These are phyloP conservation scores for Lithophane leautieri DNA, from an alignment of 2,888 invertebrate genomes.

Conservation along the genomic window DNA sequence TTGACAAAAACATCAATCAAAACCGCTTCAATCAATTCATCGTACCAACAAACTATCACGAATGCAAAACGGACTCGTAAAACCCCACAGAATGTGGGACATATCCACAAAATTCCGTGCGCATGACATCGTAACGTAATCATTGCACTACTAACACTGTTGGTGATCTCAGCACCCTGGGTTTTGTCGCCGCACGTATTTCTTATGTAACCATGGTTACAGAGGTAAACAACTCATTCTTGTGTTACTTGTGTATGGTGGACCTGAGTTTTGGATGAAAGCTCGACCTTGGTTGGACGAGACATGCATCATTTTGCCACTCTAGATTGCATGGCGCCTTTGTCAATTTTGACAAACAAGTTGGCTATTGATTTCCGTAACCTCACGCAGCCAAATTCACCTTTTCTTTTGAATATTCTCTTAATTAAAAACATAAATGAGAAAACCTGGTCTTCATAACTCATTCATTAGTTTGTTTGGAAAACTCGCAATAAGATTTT, in stretches of 20 bases:
- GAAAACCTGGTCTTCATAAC: not conserved
- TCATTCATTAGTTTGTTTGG: not conserved
- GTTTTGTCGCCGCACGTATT: slow-evolving; percentile 41
- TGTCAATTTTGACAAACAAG: slow-evolving; percentile 1
- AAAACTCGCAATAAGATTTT: not conserved
- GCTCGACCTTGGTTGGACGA: slow-evolving; percentile 35
- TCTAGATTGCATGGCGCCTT: slow-evolving; percentile 9
- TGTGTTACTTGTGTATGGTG: slow-evolving; percentile 38
- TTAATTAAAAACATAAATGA: not conserved
- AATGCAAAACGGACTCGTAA: slow-evolving; percentile 42
- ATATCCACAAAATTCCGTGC: slow-evolving; percentile 48
- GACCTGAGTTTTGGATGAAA: slow-evolving; percentile 42
- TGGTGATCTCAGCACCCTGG: slow-evolving; percentile 56
- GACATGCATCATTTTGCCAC: slow-evolving; percentile 26
- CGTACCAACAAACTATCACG: slow-evolving; percentile 10
- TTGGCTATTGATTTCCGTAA: not conserved
- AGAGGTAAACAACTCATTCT: slow-evolving; percentile 40
- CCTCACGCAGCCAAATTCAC: not conserved
- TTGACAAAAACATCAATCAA: slow-evolving; percentile 37
- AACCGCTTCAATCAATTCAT: slow-evolving; percentile 40
- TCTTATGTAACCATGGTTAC: slow-evolving; percentile 45
- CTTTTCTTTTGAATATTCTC: not conserved
- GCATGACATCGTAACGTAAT: slow-evolving; percentile 51
- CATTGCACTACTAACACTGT: slow-evolving; percentile 48
- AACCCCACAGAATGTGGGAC: slow-evolving; percentile 51